Evolutionary conservation across 2,888 invertebrate species (phyloP), one percentile per base, ranked within the genome.

Genomic region (Malthinus seriepunctatus): DNA sequence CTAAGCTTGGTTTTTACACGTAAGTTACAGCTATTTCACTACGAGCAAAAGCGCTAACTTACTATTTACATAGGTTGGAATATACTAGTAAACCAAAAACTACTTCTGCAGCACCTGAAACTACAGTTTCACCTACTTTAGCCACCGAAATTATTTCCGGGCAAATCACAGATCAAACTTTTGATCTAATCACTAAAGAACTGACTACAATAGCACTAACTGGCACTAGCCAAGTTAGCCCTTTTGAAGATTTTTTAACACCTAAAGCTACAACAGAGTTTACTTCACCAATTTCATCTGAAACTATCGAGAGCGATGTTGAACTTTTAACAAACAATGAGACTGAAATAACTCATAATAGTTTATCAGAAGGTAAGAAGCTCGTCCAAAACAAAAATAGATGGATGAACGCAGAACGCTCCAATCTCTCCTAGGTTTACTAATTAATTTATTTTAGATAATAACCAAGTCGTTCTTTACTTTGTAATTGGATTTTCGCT

Each of bases 1-100:
- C n/a, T 3, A 11, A 42, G 14, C 34, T 60, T 8, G 60, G 56
- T 8, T 60, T 51, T 48, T 60, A 51, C 37, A 3, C 48, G 60
- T 60, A 56, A 51, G 51, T 35, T 10, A 1, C 14, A 3, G 4
- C 7, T 38, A 1, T 10, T 35, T 35, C 4, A 4, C 3, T 4
- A 35, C 8, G 10, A 37, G 6, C 37, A n/a, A 7, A 1, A 6
- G 34, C 7, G 10, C n/a, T 7, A 34, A 12, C 11, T 8, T 0
- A 8, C 35, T 14, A 23, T 23, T 23, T 5, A 5, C 5, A 8
- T 10, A 58, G 57, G 9, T 49, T 58, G 8, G 52, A 52, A 44
- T 58, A 58, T 15, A 12, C 5, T 33, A 3, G 6, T 9, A 48
- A 39, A 14, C 6, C 45, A 1, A 15, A 32, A 12, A n/a, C 34